Base-by-base conservation (phyloP, 2,797 vertebrate genomes). In the Loriculus beryllinus region DNA sequence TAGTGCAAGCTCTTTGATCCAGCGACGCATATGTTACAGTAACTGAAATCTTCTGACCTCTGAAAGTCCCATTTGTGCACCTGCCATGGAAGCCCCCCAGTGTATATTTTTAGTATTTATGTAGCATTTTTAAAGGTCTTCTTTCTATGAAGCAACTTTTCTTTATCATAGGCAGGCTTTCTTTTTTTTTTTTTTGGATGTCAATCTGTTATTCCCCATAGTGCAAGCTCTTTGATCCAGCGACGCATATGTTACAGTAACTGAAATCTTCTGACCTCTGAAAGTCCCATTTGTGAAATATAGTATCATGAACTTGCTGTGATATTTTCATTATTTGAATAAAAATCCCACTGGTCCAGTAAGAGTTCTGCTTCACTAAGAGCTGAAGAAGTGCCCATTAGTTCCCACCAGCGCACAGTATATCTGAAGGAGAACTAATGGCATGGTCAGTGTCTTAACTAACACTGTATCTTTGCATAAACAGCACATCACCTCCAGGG, bases 301-400 rank as follows among this genome's bases (percentile, higher is more conserved):
- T 31, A 92, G 40, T 69, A 45, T n/a, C 26, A 28, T 59, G 49
- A 85, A 87, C 57, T 69, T 35, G 22, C 48, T 7, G 3, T 86
- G 71, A 42, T 89, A 87, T 93, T 95, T 94, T 78, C 59, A 71
- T 93, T 93, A 82, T 93, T 92, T 88, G 76, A 49, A 76, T 89
- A 83, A 92, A 92, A 93, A 59, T 78, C 84, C 59, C 92, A 37
- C 47, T 13, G 56, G 39, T 75, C 47, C 28, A 47, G 25, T 48
- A 60, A 83, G 77, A 84, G 60, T 86, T 92, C 49, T 86, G 54
- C 40, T 69, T 89, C 76, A 62, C 14, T 80, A 74, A 82, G 49
- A 57, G n/a, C 19, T 1, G 3, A 65, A 72, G 40, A 76, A 69
- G 15, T 63, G 37, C 35, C 83, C 3, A 1, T 65, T 45, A 54